Percentiles rank a stretch among this genome's conserved stretches.
Evolutionary conservation across 2,888 invertebrate genomes (phyloP).

Genomic region (Psylliodes chrysocephalus): DNA sequence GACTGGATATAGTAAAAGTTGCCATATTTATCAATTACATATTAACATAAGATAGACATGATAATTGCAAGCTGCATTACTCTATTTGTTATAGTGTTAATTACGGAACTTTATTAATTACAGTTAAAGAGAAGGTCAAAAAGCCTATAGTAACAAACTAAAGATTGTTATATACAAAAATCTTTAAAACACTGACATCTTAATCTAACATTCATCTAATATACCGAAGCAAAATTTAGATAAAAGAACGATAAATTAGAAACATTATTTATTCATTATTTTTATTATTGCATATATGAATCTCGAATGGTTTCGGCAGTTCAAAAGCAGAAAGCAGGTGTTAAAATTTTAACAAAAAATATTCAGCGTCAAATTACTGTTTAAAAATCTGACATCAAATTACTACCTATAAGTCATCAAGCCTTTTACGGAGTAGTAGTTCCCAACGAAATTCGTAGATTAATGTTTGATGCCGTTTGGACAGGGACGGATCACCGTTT

Average conservation of each 20-base stretch:
- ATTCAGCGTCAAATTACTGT: constrained; percentile 15
- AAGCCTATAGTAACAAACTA: too few relatives aligned
- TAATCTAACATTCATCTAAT: too few relatives aligned
- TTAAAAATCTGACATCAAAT: constrained; percentile 18
- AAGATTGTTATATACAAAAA: too few relatives aligned
- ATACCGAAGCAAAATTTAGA: too few relatives aligned
- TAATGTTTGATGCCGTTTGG: neutral
- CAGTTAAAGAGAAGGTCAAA: too few relatives aligned
- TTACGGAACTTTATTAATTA: too few relatives aligned
- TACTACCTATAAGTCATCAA: constrained; percentile 23
- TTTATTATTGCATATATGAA: neutral
- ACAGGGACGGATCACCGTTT: neutral
- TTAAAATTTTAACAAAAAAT: constrained; percentile 20
- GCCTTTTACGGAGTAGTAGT: constrained; percentile 11
- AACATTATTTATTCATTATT: neutral
- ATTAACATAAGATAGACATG: too few relatives aligned
- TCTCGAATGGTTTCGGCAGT: neutral
- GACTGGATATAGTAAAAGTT: too few relatives aligned
- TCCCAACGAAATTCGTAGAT: constrained; percentile 4
- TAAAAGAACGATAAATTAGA: neutral
- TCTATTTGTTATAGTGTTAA: too few relatives aligned
- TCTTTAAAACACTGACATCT: too few relatives aligned
- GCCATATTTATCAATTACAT: too few relatives aligned
- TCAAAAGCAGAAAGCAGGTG: constrained; percentile 16
- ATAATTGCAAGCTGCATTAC: too few relatives aligned